Evolutionary conservation across 2,113 vertebrate species (phyloP), one percentile per base, ranked within the genome.

Genomic region (Rattus norvegicus): DNA sequence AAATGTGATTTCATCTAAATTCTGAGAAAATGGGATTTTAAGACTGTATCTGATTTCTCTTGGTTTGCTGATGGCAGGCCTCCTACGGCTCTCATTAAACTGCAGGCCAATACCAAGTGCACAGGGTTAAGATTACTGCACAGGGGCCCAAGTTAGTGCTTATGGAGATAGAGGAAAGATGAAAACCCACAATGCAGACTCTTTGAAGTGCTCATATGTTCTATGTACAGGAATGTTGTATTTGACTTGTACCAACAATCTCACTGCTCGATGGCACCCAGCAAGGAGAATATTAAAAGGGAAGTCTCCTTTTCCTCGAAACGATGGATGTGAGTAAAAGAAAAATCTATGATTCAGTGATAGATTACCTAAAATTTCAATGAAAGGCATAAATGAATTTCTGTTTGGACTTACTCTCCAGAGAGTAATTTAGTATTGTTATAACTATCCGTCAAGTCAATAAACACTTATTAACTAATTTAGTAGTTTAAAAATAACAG

Each of bases 1-100:
- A 17, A 92, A 61, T 67, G 19, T 90, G 11, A 90, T 77, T 96
- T 93, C 47, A 86, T 76, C 3, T 94, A 19, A 92, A 69, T 81
- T 95, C 24, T 95, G 17, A 77, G 39, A 22, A 87, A 90, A 3
- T 52, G 13, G 36, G n/a, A 20, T 12, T 33, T 85, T 80, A 65
- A 24, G 59, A 33, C 79, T 1, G 7, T 84, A 10, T 85, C 36
- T 56, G 67, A 4, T 7, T 93, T 65, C 61, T 30, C 80, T 86
- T 88, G 24, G 19, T 59, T 91, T 7, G 54, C 59, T 90, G 17
- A 54, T 94, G 5, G 28, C 36, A 80, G 81, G 28, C 11, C 92
- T 84, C 39, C 75, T 80, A 84, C 80, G 56, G 9, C 2, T 92
- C 24, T 59, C 3, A 22, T 85, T 30, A 52, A 39, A 85, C 28